A percentile compares a stretch with the other conserved stretches of the same genome.
Conservation (phyloP, 2,797 vertebrate genomes). For the Numenius phaeopus region DNA sequence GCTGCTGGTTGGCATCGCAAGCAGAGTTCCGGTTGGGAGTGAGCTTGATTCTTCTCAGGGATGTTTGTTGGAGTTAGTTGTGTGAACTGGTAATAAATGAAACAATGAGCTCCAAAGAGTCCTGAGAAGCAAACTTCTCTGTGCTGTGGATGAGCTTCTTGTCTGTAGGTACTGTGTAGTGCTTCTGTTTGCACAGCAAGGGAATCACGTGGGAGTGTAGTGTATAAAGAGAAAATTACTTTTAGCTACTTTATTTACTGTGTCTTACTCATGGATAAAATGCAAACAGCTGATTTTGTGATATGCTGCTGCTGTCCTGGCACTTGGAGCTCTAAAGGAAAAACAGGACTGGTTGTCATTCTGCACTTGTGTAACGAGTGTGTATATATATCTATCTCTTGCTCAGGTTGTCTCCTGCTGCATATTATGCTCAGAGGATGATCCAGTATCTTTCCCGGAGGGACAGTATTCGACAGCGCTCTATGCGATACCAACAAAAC, state of each 20-base stretch:
- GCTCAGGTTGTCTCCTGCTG: conserved; percentile 94
- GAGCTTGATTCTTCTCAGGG: background rate
- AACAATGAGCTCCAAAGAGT: background rate
- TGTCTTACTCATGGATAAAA: background rate
- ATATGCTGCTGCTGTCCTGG: background rate
- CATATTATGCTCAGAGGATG: conserved; percentile 99
- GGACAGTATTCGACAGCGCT: conserved; percentile 98
- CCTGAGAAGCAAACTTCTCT: background rate
- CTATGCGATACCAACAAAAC: conserved; percentile 95
- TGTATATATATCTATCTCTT: conserved; percentile 32
- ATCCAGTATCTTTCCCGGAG: conserved; percentile 98
- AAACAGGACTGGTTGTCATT: background rate
- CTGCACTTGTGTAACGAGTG: background rate
- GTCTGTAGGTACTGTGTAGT: background rate
- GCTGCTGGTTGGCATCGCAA: background rate
- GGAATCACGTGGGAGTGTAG: background rate
- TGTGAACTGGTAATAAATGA: background rate
- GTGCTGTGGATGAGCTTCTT: background rate
- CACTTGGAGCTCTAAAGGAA: background rate
- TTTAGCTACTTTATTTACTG: background rate
- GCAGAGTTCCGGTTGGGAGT: background rate
- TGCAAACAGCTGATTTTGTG: background rate
- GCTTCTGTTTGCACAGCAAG: background rate
- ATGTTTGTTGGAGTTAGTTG: background rate
- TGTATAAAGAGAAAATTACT: background rate